phyloP scores from a whole-genome alignment of 2,797 vertebrate genomes.

The Phalanger gymnotis region DNA sequence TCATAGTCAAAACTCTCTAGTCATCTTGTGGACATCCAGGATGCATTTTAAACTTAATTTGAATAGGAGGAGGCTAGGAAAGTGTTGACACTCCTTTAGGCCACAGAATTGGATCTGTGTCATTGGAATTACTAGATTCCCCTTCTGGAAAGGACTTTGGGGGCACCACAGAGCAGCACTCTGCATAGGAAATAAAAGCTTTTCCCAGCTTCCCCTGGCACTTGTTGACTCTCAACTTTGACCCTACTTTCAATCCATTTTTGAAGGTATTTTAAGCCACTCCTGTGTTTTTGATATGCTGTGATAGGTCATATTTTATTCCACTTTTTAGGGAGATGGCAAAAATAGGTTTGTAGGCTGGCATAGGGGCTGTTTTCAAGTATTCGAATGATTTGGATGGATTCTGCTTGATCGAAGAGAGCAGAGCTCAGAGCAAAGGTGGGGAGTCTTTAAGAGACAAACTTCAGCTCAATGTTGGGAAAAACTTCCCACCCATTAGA shows the following conservation, averaged over 20 bases:
- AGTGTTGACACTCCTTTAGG: slow-evolving; percentile 57
- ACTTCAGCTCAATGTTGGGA: not conserved
- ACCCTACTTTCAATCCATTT: not conserved
- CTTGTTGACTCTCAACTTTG: not conserved
- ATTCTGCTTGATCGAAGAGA: not conserved
- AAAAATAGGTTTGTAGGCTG: not conserved
- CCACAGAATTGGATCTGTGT: slow-evolving; percentile 71
- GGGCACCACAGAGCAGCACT: slow-evolving; percentile 16
- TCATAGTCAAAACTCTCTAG: not conserved
- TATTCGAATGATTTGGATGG: not conserved
- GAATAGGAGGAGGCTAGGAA: slow-evolving; percentile 55
- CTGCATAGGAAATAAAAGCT: slow-evolving; percentile 25
- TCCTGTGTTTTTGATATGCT: not conserved
- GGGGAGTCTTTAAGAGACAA: not conserved
- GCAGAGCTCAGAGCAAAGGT: not conserved
- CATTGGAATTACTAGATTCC: slow-evolving; percentile 63
- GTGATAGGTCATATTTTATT: not conserved
- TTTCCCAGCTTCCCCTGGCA: slow-evolving; percentile 12
- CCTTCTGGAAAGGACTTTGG: slow-evolving; percentile 76
- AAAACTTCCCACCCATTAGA: not conserved
- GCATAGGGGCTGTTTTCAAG: too few species aligned
- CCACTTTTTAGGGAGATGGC: not conserved
- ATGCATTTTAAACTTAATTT: slow-evolving; percentile 47
- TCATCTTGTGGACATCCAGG: not conserved
- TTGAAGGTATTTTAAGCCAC: slow-evolving; percentile 19